Evolutionary conservation across 2,888 invertebrate species (phyloP).

Genomic region (Tridacna crocea): DNA sequence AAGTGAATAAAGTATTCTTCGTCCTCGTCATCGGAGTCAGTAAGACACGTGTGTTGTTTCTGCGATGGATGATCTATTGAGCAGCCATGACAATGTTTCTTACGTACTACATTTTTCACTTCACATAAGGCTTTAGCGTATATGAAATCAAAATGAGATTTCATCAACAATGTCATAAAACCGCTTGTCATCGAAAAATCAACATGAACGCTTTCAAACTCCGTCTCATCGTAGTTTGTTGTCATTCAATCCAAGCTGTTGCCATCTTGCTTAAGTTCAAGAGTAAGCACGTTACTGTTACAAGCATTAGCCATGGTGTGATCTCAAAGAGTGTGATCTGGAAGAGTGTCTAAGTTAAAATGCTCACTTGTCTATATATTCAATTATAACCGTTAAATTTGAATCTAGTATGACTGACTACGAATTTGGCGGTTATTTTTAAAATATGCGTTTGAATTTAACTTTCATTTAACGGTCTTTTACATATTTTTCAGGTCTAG

Average conservation of each 20-base stretch:
- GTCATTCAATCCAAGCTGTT: constrained; percentile 25
- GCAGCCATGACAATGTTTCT: constrained; percentile 34
- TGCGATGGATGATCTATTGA: constrained; percentile 36
- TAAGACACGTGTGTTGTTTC: constrained; percentile 39
- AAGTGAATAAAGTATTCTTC: constrained; percentile 26
- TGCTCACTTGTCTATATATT: background rate
- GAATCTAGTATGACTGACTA: background rate
- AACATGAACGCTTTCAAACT: constrained; percentile 12
- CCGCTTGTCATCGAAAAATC: constrained; percentile 5
- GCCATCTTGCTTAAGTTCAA: constrained; percentile 11
- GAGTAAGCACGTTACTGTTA: background rate
- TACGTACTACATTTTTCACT: constrained; percentile 12
- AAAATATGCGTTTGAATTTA: background rate
- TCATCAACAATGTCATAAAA: constrained; percentile 9
- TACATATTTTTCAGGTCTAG: constrained; percentile 14
- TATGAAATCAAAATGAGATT: constrained; percentile 38
- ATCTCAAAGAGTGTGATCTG: background rate
- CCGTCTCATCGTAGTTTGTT: constrained; percentile 21
- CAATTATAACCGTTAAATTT: background rate
- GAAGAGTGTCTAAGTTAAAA: background rate
- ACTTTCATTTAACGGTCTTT: background rate
- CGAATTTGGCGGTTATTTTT: background rate
- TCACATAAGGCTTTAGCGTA: constrained; percentile 35
- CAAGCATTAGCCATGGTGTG: background rate
- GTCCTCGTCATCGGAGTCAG: constrained; percentile 2